phyloP scores from a whole-genome alignment of 2,888 invertebrate species.

The Ceratothoa steindachneri region DNA sequence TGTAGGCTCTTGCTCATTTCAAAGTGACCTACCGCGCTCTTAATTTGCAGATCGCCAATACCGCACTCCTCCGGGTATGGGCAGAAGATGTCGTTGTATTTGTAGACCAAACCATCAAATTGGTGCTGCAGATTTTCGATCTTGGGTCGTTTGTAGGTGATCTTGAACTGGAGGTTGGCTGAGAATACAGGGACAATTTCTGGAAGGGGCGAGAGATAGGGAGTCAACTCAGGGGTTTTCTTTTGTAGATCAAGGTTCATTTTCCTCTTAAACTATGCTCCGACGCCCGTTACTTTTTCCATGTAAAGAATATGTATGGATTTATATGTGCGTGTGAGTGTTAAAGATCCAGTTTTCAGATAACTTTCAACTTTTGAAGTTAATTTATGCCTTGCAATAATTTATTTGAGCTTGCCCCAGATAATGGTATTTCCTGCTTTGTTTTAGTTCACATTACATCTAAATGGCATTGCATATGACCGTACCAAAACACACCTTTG shows the following conservation, averaged over 20 bases:
- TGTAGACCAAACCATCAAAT: slow-evolving; percentile 48
- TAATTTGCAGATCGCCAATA: slow-evolving; percentile 46
- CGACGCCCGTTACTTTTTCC: neutral
- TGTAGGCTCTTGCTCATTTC: too few relatives aligned
- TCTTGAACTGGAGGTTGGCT: slow-evolving; percentile 48
- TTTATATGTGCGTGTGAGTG: too few relatives aligned
- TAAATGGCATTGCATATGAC: too few relatives aligned
- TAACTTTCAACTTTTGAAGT: too few relatives aligned
- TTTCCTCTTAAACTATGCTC: neutral
- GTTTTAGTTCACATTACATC: too few relatives aligned
- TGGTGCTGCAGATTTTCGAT: slow-evolving; percentile 48
- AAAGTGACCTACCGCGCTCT: slow-evolving; percentile 41
- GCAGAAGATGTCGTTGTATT: slow-evolving; percentile 49
- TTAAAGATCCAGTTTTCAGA: too few relatives aligned
- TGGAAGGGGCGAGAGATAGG: slow-evolving; percentile 14
- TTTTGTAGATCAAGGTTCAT: too few relatives aligned
- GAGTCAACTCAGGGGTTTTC: neutral
- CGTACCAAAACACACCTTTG: too few relatives aligned
- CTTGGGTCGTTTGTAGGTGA: slow-evolving; percentile 43
- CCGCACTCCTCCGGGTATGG: slow-evolving; percentile 48
- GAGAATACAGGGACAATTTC: slow-evolving; percentile 48
- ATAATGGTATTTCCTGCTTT: too few relatives aligned
- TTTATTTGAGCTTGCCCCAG: too few relatives aligned
- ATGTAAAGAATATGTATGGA: too few relatives aligned
- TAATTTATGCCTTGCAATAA: too few relatives aligned